Conservation (phyloP, 1,140 invertebrate species). For the Leptinotarsa texana region DNA sequence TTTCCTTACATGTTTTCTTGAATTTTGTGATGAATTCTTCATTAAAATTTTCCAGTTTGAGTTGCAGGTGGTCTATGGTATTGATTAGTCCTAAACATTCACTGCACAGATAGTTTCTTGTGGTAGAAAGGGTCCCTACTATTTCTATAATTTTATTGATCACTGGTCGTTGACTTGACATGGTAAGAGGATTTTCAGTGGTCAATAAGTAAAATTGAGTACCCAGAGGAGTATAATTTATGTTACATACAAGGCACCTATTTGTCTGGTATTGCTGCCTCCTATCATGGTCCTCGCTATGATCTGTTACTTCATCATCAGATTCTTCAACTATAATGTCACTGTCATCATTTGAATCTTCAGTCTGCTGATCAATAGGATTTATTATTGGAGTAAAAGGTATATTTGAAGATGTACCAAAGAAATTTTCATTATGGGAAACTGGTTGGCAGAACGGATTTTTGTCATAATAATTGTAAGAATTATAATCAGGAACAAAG, state of each 20-base stretch:
- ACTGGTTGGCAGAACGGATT: slow-evolving; percentile 7
- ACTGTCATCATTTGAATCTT: slow-evolving; percentile 48
- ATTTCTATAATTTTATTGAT: slow-evolving; percentile 44
- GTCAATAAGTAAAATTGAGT: slow-evolving; percentile 50
- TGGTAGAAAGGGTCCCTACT: slow-evolving; percentile 37
- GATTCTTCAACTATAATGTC: slow-evolving; percentile 54
- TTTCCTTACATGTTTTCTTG: slow-evolving; percentile 37
- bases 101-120: slow-evolving; percentile 48
- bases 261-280: slow-evolving; percentile 29
- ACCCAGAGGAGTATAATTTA: slow-evolving; percentile 43
- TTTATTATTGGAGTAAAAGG: not conserved
- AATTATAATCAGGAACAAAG: slow-evolving; percentile 9
- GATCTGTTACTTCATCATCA: slow-evolving; percentile 43
- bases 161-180: slow-evolving; percentile 50
- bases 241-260: slow-evolving; percentile 48
- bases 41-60: slow-evolving; percentile 44
- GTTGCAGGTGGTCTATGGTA: slow-evolving; percentile 49
- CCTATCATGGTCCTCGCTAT: slow-evolving; percentile 41
- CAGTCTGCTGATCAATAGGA: slow-evolving; percentile 38
- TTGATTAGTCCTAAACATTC: slow-evolving; percentile 50
- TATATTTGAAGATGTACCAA: slow-evolving; percentile 8
- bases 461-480: slow-evolving; percentile 20
- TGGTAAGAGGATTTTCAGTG: slow-evolving; percentile 45
- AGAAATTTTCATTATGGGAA: not conserved
- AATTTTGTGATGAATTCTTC: slow-evolving; percentile 43